Conservation (phyloP, 2,888 invertebrate species). For the Scaptomyza reducta region DNA sequence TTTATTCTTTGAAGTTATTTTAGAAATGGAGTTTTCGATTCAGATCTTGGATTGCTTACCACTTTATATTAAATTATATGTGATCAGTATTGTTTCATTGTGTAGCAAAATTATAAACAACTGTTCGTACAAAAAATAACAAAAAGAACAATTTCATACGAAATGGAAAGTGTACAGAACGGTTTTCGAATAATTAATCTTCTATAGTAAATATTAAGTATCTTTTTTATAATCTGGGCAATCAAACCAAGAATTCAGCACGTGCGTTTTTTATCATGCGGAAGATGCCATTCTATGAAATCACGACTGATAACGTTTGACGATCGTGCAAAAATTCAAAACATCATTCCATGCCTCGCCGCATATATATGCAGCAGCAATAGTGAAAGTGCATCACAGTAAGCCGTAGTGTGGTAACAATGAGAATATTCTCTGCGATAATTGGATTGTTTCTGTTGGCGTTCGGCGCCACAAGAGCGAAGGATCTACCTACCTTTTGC, state of each 20-base stretch:
- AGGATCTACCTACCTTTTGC: conserved; percentile 29
- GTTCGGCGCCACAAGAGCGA: conserved; percentile 1
- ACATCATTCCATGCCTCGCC: conserved; percentile 8
- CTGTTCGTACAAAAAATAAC: not conserved
- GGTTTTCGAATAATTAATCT: not conserved
- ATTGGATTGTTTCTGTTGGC: conserved; percentile 31
- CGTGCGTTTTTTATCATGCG: conserved; percentile 40
- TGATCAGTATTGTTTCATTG: too few species aligned
- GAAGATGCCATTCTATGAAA: conserved; percentile 39
- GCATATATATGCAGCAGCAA: conserved; percentile 54
- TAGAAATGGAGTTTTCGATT: too few species aligned
- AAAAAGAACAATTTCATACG: conserved; percentile 6
- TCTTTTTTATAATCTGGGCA: conserved; percentile 38
- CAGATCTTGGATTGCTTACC: too few species aligned
- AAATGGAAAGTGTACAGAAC: conserved; percentile 10
- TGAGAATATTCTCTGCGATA: conserved; percentile 41
- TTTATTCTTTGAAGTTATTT: too few species aligned
- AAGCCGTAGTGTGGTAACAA: conserved; percentile 31
- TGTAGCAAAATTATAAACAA: too few species aligned
- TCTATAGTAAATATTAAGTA: conserved; percentile 18
- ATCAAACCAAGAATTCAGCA: conserved; percentile 55
- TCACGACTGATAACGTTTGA: conserved; percentile 23
- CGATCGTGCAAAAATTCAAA: conserved; percentile 52
- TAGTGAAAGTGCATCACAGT: conserved; percentile 37
- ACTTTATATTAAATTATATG: too few species aligned